Base-by-base conservation (phyloP, 1,140 invertebrate genomes). In the Drosophila asahinai region DNA sequence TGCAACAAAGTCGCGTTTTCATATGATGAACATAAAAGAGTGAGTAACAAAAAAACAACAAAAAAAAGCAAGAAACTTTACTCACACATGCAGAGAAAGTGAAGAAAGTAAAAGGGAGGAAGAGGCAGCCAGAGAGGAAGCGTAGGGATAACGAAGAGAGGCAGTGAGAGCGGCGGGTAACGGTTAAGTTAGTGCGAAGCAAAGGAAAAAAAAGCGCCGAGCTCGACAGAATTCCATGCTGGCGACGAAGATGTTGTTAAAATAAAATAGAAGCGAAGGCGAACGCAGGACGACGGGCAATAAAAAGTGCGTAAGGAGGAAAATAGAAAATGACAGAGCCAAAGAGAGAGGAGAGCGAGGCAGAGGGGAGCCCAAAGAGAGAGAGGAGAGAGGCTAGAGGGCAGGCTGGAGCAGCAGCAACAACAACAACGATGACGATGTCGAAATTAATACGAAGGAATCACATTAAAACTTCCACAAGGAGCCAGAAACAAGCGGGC, bases 381-480 rank as follows among this genome's bases (percentile, higher is more conserved):
- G 42, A 43, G 33, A 67, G 48, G 30, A 19, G 36, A 45, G 51
- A 27, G 52, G 38, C 27, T 30, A 66, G 57, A 48, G 40, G 38
- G 60, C 62, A 12, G 49, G 40, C 64, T 45, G 51, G 22, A 25
- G 51, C 47, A 63, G 49, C 55, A 83, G 68, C 60, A 84, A 81
- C 71, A 54, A 54, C 51, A 55, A 55, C 54, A 57, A 57, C 54
- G 86, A 89, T 89, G 86, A 90, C 86, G 86, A 89, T 90, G 86
- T 77, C 86, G 86, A 89, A 89, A 89, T 89, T 89, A 89, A 89
- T 89, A 90, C 86, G 86, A 89, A 84, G 83, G 68, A 89, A 90
- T 89, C 86, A 90, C 86, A 89, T 89, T 89, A 89, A 89, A 89
- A 89, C 86, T 89, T 89, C 82, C 65, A 87, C 59, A 74, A 80